These are phyloP conservation scores for Petaurus breviceps DNA, from an alignment of 2,113 vertebrate genomes.

Conservation along the genomic window DNA sequence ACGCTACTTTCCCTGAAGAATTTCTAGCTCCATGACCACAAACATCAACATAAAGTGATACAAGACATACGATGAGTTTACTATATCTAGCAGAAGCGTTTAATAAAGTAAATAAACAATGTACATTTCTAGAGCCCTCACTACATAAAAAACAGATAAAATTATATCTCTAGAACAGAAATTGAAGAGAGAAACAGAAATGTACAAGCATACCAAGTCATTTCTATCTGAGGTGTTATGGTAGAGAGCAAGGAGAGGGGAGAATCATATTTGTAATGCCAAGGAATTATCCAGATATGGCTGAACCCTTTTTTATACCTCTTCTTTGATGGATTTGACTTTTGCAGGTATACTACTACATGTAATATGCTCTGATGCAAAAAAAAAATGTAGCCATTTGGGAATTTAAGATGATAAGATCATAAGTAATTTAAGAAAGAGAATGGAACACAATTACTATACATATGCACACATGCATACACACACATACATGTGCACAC, in stretches of 20 bases:
- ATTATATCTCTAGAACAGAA: not conserved
- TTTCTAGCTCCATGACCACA: not conserved
- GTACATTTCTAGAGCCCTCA: not conserved
- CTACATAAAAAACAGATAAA: not conserved
- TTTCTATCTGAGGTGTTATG: not conserved
- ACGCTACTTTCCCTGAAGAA: not conserved
- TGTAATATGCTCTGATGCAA: not conserved
- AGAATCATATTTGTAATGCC: not conserved
- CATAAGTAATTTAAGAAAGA: not conserved
- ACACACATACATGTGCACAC: not conserved
- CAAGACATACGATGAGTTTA: not conserved
- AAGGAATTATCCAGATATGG: not conserved
- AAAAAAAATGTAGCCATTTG: not conserved
- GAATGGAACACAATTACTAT: not conserved
- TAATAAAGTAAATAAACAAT: not conserved
- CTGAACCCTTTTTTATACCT: not conserved
- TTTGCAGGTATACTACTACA: not conserved
- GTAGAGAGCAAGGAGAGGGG: fast-evolving
- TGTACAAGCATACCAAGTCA: not conserved
- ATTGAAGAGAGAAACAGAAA: not conserved
- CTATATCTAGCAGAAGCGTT: not conserved
- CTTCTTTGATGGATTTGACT: not conserved
- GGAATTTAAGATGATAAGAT: not conserved
- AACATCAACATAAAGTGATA: not conserved
- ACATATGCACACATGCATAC: not conserved